phyloP scores from a whole-genome alignment of 2,797 vertebrate species.

The Apodemus agrarius region DNA sequence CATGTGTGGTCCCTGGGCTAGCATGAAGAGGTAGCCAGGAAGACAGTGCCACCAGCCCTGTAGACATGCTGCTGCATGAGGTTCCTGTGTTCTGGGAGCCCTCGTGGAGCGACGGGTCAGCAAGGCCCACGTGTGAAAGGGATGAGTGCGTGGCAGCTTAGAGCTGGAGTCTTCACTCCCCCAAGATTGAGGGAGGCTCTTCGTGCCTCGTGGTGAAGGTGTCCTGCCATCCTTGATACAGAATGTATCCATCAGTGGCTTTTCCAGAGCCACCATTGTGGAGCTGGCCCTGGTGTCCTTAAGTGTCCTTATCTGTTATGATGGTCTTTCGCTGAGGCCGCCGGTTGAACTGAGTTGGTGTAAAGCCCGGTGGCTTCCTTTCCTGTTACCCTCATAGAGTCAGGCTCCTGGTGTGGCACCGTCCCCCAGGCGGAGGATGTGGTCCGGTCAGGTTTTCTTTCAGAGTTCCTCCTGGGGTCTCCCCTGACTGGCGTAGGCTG shows the following conservation, averaged over 20 bases:
- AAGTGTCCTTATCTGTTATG: neutral
- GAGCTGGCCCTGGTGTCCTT: neutral
- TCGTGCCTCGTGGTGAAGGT: accelerated
- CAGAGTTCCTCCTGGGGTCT: neutral
- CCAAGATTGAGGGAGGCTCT: accelerated
- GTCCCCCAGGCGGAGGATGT: accelerated
- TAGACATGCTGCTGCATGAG: neutral
- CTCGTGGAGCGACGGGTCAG: neutral
- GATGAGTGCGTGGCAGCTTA: neutral
- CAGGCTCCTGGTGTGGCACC: accelerated
- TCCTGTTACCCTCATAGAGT: neutral
- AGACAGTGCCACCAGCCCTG: neutral
- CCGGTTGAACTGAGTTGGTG: neutral
- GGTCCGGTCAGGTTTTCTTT: neutral
- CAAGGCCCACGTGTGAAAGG: neutral
- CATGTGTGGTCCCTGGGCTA: too few relatives aligned
- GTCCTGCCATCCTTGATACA: neutral
- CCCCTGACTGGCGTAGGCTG: neutral
- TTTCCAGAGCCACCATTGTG: neutral
- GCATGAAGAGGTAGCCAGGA: neutral
- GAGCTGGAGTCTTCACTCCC: neutral
- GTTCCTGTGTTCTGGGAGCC: neutral
- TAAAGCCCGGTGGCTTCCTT: neutral
- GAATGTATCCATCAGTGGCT: neutral
- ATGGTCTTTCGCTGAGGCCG: accelerated